A percentile compares a stretch with the other conserved stretches of the same genome.
Evolutionary conservation across 2,113 vertebrate species (phyloP).

Genomic region (Paramormyrops kingsleyae): DNA sequence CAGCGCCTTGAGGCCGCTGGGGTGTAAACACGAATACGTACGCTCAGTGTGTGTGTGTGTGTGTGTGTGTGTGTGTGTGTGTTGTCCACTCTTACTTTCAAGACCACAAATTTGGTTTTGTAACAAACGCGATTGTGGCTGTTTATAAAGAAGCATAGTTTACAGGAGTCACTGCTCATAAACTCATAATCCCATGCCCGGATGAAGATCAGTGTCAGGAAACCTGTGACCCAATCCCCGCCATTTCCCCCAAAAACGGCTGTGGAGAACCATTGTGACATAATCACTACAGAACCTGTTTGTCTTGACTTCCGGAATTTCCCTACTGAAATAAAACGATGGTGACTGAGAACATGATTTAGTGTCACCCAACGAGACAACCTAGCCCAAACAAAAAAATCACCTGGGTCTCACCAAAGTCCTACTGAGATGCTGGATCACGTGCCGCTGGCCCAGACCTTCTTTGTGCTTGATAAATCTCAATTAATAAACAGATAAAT

Average conservation of each 20-base stretch:
- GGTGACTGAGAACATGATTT: background rate
- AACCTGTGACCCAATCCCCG: background rate
- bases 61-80: background rate
- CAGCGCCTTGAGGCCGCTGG: slow-evolving; percentile 24
- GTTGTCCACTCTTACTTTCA: background rate
- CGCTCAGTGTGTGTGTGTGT: background rate
- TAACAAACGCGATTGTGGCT: background rate
- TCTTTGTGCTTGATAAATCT: background rate
- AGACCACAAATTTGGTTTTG: background rate
- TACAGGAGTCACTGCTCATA: background rate
- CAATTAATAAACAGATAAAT: slow-evolving; percentile 4
- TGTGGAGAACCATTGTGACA: background rate
- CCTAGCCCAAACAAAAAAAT: background rate
- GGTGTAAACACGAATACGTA: background rate
- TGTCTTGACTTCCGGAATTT: background rate
- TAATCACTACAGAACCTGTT: background rate
- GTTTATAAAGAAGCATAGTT: background rate
- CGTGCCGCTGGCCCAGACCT: background rate
- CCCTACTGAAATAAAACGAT: background rate
- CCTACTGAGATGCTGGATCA: background rate
- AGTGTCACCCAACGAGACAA: background rate
- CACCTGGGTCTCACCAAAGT: background rate
- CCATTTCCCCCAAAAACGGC: background rate
- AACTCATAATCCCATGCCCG: background rate
- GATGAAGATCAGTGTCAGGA: background rate